Conservation (phyloP, 2,113 vertebrate species). For the Axis porcinus region DNA sequence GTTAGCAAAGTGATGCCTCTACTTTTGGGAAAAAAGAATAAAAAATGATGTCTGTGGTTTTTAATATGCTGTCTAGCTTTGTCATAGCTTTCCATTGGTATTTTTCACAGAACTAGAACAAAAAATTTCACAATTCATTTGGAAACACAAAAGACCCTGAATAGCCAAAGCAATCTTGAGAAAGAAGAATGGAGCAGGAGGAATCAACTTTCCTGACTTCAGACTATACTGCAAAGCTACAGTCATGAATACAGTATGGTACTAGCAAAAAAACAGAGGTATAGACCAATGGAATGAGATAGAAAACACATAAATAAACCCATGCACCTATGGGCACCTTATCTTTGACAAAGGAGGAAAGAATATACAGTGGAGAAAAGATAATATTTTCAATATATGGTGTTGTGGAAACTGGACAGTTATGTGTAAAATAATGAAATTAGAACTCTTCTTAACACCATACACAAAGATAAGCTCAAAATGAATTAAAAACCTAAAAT, state of each 20-base stretch:
- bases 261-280: neutral
- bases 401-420: neutral
- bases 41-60: neutral
- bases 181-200: neutral
- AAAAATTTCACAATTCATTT: neutral
- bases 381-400: neutral
- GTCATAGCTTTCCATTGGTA: neutral
- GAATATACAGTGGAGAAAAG: neutral
- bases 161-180: neutral
- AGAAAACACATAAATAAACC: neutral
- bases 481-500: neutral
- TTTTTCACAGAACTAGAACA: neutral
- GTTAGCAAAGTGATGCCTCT: neutral
- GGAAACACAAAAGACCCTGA: neutral
- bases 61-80: neutral
- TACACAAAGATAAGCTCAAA: neutral
- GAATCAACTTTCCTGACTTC: neutral
- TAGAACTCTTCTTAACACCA: neutral
- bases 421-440: neutral
- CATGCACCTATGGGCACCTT: neutral
- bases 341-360: neutral
- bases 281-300: neutral
- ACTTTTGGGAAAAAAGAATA: neutral
- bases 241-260: neutral
- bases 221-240: neutral